A percentile compares a stretch with the other conserved stretches of the same genome.
Conservation (phyloP, 2,888 invertebrate species). For the Stegana nigrithorax region DNA sequence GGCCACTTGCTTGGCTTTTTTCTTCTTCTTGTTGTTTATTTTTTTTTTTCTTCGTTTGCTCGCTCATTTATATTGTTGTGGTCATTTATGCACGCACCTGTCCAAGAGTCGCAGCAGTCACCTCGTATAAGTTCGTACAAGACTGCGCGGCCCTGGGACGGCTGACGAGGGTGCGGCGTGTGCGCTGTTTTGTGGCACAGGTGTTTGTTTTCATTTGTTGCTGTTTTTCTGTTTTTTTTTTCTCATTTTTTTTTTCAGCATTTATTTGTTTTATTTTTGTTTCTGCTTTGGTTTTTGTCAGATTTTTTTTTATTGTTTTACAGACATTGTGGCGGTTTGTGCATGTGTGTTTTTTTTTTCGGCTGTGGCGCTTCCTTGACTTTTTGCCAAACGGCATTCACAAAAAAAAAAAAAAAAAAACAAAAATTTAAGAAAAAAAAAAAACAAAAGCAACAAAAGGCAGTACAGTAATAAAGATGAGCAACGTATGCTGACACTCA, state of each 20-base stretch:
- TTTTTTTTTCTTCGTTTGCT: slow-evolving; percentile 21
- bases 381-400: slow-evolving; percentile 4
- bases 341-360: not conserved
- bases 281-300: not conserved
- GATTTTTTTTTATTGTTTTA: slow-evolving; percentile 3
- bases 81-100: slow-evolving; percentile 48
- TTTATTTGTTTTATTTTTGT: no score
- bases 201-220: slow-evolving; percentile 48
- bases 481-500: no score
- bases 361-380: slow-evolving; percentile 13
- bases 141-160: no score
- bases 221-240: not conserved
- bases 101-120: no score
- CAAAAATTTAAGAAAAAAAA: no score
- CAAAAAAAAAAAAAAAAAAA: not conserved
- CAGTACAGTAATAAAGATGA: no score
- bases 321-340: no score
- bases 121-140: no score
- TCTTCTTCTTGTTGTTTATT: slow-evolving; percentile 23
- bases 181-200: slow-evolving; percentile 44
- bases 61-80: no score
- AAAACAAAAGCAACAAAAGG: no score
- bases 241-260: no score
- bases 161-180: slow-evolving; percentile 32
- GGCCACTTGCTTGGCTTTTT: not conserved